phyloP scores from a whole-genome alignment of 2,888 invertebrate genomes.

The Baronia brevicornis region DNA sequence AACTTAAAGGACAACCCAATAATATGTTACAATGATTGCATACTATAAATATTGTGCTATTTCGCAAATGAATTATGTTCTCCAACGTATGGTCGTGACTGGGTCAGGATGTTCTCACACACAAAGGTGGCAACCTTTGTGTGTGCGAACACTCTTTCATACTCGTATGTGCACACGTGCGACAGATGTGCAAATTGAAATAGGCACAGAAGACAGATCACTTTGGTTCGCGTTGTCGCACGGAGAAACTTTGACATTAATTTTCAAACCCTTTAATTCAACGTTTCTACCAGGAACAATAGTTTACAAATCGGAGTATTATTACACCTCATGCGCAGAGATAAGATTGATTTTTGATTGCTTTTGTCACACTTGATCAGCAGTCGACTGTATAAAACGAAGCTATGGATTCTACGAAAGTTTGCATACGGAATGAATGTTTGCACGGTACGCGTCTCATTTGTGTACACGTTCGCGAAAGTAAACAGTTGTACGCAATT shows the following conservation, averaged over 20 bases:
- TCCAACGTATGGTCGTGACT: conserved; percentile 6
- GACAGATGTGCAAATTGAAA: conserved; percentile 39
- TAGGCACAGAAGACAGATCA: conserved; percentile 29
- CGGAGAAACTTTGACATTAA: conserved; percentile 10
- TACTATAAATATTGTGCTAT: conserved; percentile 10
- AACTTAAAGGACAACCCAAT: too few relatives aligned
- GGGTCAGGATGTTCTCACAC: too few relatives aligned
- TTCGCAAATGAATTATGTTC: conserved; percentile 7
- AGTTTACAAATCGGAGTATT: conserved; percentile 10
- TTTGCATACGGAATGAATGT: conserved; percentile 8
- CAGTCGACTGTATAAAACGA: too few relatives aligned
- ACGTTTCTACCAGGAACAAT: too few relatives aligned
- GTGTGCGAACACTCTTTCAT: conserved; percentile 17
- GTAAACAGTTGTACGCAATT: conserved; percentile 28
- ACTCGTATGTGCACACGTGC: conserved; percentile 13
- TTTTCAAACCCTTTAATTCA: too few relatives aligned
- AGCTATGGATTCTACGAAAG: conserved; percentile 8
- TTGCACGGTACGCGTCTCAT: conserved; percentile 8
- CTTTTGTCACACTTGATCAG: too few relatives aligned
- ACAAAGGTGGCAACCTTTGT: conserved; percentile 10
- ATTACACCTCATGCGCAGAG: too few relatives aligned
- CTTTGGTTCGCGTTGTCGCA: conserved; percentile 24
- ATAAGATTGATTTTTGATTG: too few relatives aligned
- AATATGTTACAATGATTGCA: conserved; percentile 8
- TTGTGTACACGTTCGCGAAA: conserved; percentile 8